Conservation (phyloP, 1,140 invertebrate genomes). For the Euborellia annulipes region DNA sequence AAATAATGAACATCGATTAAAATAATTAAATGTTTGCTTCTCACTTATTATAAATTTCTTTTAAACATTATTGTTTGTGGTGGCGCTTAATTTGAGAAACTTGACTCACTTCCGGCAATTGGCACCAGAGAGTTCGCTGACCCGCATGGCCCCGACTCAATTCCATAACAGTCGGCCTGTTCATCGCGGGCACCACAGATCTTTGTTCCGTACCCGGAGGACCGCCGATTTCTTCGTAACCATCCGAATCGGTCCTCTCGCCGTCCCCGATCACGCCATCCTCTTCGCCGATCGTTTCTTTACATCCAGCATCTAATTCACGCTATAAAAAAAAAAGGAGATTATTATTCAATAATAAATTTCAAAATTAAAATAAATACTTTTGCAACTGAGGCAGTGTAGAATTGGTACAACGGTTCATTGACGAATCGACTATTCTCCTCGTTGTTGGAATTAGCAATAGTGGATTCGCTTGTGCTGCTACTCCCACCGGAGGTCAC, state of each 20-base stretch:
- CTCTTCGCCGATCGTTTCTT: neutral
- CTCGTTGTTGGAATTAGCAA: neutral
- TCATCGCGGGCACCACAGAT: conserved; percentile 13
- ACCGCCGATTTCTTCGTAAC: conserved; percentile 54
- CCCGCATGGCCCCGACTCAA: conserved; percentile 43
- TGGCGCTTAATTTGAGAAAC: too few relatives aligned
- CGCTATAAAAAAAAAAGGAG: conserved; percentile 28
- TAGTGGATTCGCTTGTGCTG: neutral
- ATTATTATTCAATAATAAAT: conserved; percentile 11
- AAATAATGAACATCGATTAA: neutral
- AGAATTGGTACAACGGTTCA: conserved; percentile 83
- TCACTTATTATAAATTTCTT: conserved; percentile 34
- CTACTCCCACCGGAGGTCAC: too few relatives aligned
- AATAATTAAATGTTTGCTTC: neutral
- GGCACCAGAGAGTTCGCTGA: conserved; percentile 76
- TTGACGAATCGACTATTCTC: conserved; percentile 32
- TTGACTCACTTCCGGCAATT: conserved; percentile 79
- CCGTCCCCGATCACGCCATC: neutral
- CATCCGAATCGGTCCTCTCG: conserved; percentile 42
- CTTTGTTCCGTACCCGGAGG: conserved; percentile 8
- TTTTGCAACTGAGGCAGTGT: conserved; percentile 60
- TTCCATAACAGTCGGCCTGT: conserved; percentile 43
- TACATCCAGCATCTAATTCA: conserved; percentile 22
- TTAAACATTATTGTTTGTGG: conserved; percentile 52
- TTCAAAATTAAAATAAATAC: conserved; percentile 25